phyloP scores from a whole-genome alignment of 2,113 vertebrate genomes.

The Sialia sialis region DNA sequence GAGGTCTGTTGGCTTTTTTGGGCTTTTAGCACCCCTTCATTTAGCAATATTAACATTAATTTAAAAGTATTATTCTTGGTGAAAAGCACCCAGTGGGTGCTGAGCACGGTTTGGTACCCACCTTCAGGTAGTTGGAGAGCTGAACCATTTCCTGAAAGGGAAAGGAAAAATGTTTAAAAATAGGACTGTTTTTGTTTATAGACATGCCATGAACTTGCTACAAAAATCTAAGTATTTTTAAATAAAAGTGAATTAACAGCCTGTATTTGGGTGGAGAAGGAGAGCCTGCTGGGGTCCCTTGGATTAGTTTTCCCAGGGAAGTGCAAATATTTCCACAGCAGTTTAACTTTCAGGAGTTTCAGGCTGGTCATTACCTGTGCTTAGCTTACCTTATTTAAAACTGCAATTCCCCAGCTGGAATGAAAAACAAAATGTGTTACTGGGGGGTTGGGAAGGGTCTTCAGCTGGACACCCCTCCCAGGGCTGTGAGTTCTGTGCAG shows the following conservation, averaged over 20 bases:
- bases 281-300: rapidly evolving
- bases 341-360: not conserved
- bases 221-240: not conserved
- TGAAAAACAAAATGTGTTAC: not conserved
- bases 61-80: rapidly evolving
- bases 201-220: not conserved
- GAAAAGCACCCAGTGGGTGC: rapidly evolving
- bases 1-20: not conserved
- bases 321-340: not conserved
- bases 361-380: not conserved
- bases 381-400: constrained; percentile 73
- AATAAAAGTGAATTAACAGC: not conserved
- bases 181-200: not conserved
- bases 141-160: constrained; percentile 77
- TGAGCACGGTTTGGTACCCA: not conserved
- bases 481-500: rapidly evolving
- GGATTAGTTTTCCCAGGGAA: not conserved
- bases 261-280: not conserved
- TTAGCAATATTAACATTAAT: not conserved
- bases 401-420: constrained; percentile 69
- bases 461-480: not conserved
- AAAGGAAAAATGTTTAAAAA: not conserved
- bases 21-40: not conserved
- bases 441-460: not conserved
- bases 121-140: constrained; percentile 78